These are phyloP conservation scores for Mirza zaza DNA, from an alignment of 2,113 vertebrate genomes.

Conservation along the genomic window DNA sequence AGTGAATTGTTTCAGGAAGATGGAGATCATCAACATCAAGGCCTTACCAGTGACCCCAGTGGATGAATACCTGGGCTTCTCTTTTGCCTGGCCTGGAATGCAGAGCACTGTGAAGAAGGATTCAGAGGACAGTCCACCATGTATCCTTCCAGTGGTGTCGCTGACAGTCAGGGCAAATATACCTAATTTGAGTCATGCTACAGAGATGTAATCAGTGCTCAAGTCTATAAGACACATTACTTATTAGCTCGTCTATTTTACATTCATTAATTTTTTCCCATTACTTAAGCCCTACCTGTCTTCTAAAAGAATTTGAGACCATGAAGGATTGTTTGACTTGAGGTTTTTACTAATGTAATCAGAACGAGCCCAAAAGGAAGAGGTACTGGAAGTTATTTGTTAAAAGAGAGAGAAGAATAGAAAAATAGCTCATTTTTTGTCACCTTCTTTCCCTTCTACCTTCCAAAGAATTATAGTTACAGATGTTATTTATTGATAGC, in stretches of 20 bases:
- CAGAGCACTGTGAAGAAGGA: not conserved
- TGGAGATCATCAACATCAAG: slow-evolving; percentile 59
- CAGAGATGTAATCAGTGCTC: not conserved
- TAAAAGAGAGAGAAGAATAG: not conserved
- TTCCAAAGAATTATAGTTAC: not conserved
- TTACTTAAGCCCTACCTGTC: not conserved
- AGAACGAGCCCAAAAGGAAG: not conserved
- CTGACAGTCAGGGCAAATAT: not conserved
- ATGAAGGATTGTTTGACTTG: not conserved
- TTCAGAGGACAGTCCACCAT: not conserved
- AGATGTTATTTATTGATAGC: not conserved
- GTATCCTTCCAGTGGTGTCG: slow-evolving; percentile 51
- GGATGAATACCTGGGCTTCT: not conserved
- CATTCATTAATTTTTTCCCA: not conserved
- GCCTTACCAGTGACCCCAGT: slow-evolving; percentile 54
- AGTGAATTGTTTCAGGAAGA: not conserved
- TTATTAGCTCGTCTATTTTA: not conserved
- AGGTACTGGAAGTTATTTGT: not conserved
- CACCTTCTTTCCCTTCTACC: not conserved
- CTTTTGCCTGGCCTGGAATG: accelerated
- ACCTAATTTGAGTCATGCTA: not conserved
- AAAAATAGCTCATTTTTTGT: not conserved
- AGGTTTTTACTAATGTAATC: not conserved
- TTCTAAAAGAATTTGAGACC: not conserved
- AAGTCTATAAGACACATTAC: accelerated